Percentiles rank a stretch among this genome's conserved stretches.
Conservation (phyloP, 2,888 invertebrate genomes). For the Ophion ventricosus region DNA sequence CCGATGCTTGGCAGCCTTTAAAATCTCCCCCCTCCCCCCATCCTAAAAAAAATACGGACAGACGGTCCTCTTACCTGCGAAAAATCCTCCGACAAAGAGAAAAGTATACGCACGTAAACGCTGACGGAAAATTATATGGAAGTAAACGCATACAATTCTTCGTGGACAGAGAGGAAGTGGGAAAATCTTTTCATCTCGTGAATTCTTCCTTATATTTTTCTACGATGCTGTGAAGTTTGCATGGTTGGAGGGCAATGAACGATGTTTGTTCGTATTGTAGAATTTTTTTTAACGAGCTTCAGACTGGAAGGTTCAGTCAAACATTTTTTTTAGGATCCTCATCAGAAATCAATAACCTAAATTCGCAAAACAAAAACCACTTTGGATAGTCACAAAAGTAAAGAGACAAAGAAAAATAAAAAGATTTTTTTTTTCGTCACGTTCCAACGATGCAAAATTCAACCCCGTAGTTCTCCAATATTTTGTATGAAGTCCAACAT, state of each 20-base stretch:
- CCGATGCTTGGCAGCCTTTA: slow-evolving; percentile 4
- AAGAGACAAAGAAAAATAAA: no score
- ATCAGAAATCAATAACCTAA: background rate
- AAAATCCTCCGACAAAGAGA: slow-evolving; percentile 4
- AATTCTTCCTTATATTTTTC: slow-evolving; percentile 3
- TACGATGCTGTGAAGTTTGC: background rate
- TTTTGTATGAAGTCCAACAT: background rate
- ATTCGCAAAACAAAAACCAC: background rate
- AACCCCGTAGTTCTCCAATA: background rate
- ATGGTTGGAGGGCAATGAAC: background rate
- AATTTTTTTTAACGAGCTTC: background rate
- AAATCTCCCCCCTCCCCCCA: background rate
- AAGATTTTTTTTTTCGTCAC: no score
- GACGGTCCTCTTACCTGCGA: slow-evolving; percentile 29
- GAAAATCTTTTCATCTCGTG: slow-evolving; percentile 3
- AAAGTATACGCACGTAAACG: background rate
- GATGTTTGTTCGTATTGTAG: background rate
- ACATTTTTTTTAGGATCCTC: background rate
- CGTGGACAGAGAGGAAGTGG: background rate
- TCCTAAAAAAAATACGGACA: slow-evolving; percentile 17
- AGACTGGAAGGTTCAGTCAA: background rate
- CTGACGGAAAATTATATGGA: background rate
- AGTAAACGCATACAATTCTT: background rate
- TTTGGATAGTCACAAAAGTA: background rate
- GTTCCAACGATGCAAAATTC: no score